A percentile compares a stretch with the other conserved stretches of the same genome.
These are phyloP conservation scores for Sinosuthora webbiana DNA, from an alignment of 2,113 vertebrate species.

Conservation along the genomic window DNA sequence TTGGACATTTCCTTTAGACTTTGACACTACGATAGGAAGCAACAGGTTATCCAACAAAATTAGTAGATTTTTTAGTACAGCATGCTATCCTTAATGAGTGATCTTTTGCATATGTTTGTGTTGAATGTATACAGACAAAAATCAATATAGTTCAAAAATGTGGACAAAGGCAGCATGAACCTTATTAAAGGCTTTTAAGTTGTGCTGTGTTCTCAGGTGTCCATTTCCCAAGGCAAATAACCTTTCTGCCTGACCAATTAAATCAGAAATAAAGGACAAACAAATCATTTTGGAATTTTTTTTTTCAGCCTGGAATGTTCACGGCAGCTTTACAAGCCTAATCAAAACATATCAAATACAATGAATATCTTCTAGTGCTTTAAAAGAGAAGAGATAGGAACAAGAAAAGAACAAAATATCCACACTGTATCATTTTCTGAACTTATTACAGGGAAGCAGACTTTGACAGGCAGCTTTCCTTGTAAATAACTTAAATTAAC, in stretches of 20 bases:
- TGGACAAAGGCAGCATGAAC: background rate
- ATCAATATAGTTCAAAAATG: background rate
- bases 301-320: background rate
- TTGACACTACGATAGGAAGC: background rate
- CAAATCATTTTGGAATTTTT: background rate
- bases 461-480: background rate
- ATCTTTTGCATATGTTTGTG: background rate
- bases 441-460: background rate
- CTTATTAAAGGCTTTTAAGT: background rate
- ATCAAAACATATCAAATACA: background rate
- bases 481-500: constrained; percentile 13
- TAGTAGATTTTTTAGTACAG: background rate
- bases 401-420: background rate
- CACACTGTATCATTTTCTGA: background rate
- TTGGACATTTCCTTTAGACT: background rate
- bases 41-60: background rate
- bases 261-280: background rate
- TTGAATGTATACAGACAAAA: background rate
- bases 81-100: background rate
- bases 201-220: background rate
- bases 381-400: background rate
- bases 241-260: background rate
- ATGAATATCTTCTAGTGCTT: background rate
- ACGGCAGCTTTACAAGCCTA: background rate
- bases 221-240: background rate